These are phyloP conservation scores for Pluvianellus socialis DNA, from an alignment of 2,113 vertebrate genomes.

Conservation along the genomic window DNA sequence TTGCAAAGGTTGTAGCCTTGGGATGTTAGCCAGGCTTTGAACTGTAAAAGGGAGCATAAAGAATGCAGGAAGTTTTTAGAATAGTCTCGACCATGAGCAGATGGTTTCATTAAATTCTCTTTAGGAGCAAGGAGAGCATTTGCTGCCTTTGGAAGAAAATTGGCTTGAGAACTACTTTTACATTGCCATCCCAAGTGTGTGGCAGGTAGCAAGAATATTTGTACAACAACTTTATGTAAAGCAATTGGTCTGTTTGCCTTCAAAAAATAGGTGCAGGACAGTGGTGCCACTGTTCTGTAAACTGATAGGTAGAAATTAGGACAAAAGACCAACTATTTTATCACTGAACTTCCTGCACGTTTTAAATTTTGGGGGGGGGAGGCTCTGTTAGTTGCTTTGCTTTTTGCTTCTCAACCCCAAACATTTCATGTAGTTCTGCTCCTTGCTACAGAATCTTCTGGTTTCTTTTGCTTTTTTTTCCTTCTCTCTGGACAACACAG, in stretches of 20 bases:
- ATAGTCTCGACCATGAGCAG: not conserved
- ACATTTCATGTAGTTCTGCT: not conserved
- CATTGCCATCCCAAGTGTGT: not conserved
- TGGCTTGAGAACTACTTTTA: not conserved
- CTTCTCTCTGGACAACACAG: not conserved
- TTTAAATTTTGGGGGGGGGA: not conserved
- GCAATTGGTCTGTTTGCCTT: not conserved
- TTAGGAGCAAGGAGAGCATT: not conserved
- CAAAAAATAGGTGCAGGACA: not conserved
- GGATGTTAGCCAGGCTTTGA: not conserved
- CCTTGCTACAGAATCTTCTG: not conserved
- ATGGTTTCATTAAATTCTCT: conserved; percentile 38
- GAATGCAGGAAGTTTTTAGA: not conserved
- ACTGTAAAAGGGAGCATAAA: not conserved
- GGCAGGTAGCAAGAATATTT: not conserved
- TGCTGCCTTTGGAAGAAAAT: not conserved
- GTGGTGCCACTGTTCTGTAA: not conserved
- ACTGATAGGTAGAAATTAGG: not conserved
- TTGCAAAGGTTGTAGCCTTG: not conserved
- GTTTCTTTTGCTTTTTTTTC: not conserved
- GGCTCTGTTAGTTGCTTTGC: not conserved
- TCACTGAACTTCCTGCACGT: not conserved
- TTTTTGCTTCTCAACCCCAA: not conserved
- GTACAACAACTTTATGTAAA: not conserved
- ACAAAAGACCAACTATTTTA: not conserved